Percentiles rank a stretch among this genome's conserved stretches.
Evolutionary conservation across 2,888 invertebrate species (phyloP).

Genomic region (Philereme transversata): DNA sequence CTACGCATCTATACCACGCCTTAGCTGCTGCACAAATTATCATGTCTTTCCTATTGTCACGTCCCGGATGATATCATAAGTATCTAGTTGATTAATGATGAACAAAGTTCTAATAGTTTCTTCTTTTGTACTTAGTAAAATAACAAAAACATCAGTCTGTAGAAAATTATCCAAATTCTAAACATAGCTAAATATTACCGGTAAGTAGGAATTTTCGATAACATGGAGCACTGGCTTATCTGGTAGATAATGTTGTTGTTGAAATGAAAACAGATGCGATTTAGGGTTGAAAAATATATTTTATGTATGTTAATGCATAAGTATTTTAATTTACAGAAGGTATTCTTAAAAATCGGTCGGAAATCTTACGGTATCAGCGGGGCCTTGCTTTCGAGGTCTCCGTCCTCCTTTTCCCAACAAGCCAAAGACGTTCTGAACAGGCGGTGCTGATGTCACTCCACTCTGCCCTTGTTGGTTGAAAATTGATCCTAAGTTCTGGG

Average conservation of each 20-base stretch:
- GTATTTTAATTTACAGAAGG: not conserved
- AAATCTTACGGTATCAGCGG: conserved; percentile 17
- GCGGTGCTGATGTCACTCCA: not conserved
- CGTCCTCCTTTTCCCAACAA: conserved; percentile 21
- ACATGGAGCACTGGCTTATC: not conserved
- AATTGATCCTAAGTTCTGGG: conserved; percentile 5
- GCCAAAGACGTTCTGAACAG: conserved; percentile 15
- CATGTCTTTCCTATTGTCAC: too few species aligned
- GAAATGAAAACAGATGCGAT: too few species aligned
- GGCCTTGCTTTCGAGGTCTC: not conserved
- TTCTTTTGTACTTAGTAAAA: too few species aligned
- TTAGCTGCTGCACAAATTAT: too few species aligned
- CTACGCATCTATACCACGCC: too few species aligned
- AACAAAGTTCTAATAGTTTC: too few species aligned
- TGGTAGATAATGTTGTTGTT: not conserved
- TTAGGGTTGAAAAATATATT: too few species aligned
- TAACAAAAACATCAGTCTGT: conserved; percentile 6
- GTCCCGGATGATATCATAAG: too few species aligned
- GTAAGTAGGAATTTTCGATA: conserved; percentile 8
- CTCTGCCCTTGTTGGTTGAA: conserved; percentile 1
- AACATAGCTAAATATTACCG: conserved; percentile 9
- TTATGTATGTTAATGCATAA: not conserved
- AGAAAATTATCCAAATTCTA: conserved; percentile 5
- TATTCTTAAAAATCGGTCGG: conserved; percentile 44
- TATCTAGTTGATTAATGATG: too few species aligned